Base-by-base conservation (phyloP, 2,797 vertebrate species). In the Dendrocincla fuliginosa region DNA sequence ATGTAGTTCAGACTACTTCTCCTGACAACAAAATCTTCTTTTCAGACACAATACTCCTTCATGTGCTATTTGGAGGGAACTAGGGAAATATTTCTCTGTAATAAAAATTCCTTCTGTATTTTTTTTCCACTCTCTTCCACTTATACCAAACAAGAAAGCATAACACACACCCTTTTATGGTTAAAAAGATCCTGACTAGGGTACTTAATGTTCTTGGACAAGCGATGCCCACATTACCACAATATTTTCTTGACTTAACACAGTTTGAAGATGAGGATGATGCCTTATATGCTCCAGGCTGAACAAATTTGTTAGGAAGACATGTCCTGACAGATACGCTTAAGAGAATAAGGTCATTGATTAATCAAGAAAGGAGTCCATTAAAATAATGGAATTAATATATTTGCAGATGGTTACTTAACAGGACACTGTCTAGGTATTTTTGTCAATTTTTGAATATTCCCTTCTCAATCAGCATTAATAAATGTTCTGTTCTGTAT, bases 41-140 rank as follows among this genome's bases (percentile, higher is more conserved):
- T 97, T 87, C 80, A 93, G 94, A 80, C 78, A 90, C 9, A 10
- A 84, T 98, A 97, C 95, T 97, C 93, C 96, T 97, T 96, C 93
- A 89, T 91, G 96, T 92, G 89, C 95, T 97, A 89, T 95, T 95
- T 95, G 94, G 87, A 98, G 93, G 97, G 96, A 97, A 98, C 97
- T 97, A 98, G 93, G 96, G 96, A 97, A 98, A 97, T 97, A 96
- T 90, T 97, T 97, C 94, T 91, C 92, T 89, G 96, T 89, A 98
- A 98, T 98, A 98, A 98, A 98, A 98, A 97, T 98, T 98, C 97
- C 96, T 97, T 91, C 91, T 85, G 85, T 95, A 90, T 95, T 88
- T 97, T 97, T 47, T 97, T 98, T 97, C 89, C 93, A 96, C 85
- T 97, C 94, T 90, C 93, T 97, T 97, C 94, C 91, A 95, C 88